Evolutionary conservation across 2,113 vertebrate species (phyloP).

Genomic region (Neodontobutis hainanensis): DNA sequence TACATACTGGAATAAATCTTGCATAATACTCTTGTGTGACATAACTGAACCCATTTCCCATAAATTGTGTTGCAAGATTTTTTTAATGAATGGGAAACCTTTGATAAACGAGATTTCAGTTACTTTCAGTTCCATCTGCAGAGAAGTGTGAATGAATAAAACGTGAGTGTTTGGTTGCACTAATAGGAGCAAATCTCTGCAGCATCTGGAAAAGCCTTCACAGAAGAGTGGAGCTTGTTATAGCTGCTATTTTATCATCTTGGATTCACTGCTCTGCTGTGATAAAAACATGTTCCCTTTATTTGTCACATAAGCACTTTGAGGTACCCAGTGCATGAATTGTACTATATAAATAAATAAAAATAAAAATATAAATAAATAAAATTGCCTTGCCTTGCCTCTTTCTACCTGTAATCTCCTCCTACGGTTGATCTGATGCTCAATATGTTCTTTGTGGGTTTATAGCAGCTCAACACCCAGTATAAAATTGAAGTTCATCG

Average conservation of each 20-base stretch:
- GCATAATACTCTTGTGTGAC: slow-evolving; percentile 32
- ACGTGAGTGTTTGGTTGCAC: not conserved
- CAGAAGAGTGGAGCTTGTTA: not conserved
- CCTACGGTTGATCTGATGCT: not conserved
- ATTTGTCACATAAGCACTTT: too few relatives aligned
- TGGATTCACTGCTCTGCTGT: not conserved
- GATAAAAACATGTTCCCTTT: not conserved
- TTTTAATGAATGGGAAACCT: slow-evolving; percentile 41
- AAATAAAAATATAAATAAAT: too few relatives aligned
- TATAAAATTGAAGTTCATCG: too few relatives aligned
- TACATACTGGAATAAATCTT: slow-evolving; percentile 44
- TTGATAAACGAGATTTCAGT: not conserved
- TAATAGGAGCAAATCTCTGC: slow-evolving; percentile 1
- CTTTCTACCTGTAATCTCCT: not conserved
- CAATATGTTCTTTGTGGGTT: not conserved
- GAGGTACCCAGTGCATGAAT: too few relatives aligned
- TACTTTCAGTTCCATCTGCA: not conserved
- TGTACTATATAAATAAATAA: too few relatives aligned
- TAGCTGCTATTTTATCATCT: not conserved
- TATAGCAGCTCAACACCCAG: not conserved
- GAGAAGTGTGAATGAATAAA: not conserved
- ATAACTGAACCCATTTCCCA: slow-evolving; percentile 26
- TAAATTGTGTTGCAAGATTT: slow-evolving; percentile 43
- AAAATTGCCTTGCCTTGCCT: too few relatives aligned
- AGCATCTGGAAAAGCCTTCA: not conserved